A percentile compares a stretch with the other conserved stretches of the same genome.
These are phyloP conservation scores for Labia minor DNA, from an alignment of 2,888 invertebrate species.

Conservation along the genomic window DNA sequence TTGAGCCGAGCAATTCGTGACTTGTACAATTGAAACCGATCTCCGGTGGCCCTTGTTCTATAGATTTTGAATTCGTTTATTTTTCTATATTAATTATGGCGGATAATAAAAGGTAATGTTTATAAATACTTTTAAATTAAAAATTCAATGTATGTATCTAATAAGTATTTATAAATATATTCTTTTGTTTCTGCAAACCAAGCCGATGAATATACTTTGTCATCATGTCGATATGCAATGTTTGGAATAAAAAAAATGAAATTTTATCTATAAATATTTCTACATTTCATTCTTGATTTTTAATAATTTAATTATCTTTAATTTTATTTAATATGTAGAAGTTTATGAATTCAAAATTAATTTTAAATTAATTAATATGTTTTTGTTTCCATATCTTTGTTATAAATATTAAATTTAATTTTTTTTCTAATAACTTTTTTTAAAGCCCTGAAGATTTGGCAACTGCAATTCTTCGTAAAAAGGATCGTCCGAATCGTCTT, in stretches of 20 bases:
- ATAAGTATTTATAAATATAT: not conserved
- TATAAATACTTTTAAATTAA: not conserved
- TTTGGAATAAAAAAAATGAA: too few species aligned
- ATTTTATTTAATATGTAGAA: slow-evolving; percentile 17
- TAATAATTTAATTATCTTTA: slow-evolving; percentile 19
- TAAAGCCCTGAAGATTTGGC: slow-evolving; percentile 78
- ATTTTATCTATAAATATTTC: slow-evolving; percentile 16
- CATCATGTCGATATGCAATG: slow-evolving; percentile 37
- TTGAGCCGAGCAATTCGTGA: slow-evolving; percentile 24
- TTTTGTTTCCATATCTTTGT: slow-evolving; percentile 20
- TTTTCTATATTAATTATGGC: slow-evolving; percentile 9
- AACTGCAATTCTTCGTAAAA: slow-evolving; percentile 95
- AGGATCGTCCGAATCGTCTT: slow-evolving; percentile 94
- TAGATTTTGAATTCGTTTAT: not conserved
- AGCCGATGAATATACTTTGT: slow-evolving; percentile 36
- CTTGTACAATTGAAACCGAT: not conserved
- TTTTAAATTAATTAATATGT: too few species aligned
- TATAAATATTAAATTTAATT: too few species aligned
- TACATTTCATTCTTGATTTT: slow-evolving; percentile 23
- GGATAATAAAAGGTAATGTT: not conserved
- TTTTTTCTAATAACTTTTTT: too few species aligned
- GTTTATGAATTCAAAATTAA: too few species aligned
- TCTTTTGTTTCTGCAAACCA: slow-evolving; percentile 22
- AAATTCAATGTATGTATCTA: not conserved
- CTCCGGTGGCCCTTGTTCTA: slow-evolving; percentile 7